These are phyloP conservation scores for Esox lucius DNA, from an alignment of 2,797 vertebrate genomes.

Conservation along the genomic window DNA sequence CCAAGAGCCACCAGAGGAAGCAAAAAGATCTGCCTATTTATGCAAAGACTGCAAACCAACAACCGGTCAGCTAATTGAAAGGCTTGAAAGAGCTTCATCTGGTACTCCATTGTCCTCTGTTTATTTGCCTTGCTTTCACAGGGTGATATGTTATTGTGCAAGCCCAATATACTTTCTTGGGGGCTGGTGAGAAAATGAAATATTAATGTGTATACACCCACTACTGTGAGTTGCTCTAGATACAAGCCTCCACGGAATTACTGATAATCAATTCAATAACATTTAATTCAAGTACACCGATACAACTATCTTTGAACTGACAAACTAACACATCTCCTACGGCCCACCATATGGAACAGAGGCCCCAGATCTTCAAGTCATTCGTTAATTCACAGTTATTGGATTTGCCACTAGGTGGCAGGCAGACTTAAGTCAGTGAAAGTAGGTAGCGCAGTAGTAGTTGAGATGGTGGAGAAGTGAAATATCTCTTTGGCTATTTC, in stretches of 20 bases:
- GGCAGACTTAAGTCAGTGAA: neutral
- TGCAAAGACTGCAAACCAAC: conserved; percentile 21
- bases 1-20: conserved; percentile 17
- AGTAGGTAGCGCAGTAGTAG: neutral
- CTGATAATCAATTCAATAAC: no score
- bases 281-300: no score
- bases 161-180: neutral
- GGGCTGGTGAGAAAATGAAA: no score
- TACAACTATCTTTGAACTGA: neutral
- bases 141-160: neutral
- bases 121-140: neutral
- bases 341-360: neutral
- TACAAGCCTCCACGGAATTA: no score
- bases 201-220: no score
- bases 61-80: neutral
- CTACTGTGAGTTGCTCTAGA: no score
- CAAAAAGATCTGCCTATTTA: conserved; percentile 38
- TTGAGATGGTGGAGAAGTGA: no score
- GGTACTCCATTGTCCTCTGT: neutral
- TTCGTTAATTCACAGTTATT: neutral
- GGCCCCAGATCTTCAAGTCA: neutral
- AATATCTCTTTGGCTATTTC: no score
- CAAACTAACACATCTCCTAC: neutral
- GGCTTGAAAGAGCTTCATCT: no score
- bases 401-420: neutral